phyloP scores from a whole-genome alignment of 37 sponge, comb jelly and placozoan genomes.

The Petrosia ficiformis region DNA sequence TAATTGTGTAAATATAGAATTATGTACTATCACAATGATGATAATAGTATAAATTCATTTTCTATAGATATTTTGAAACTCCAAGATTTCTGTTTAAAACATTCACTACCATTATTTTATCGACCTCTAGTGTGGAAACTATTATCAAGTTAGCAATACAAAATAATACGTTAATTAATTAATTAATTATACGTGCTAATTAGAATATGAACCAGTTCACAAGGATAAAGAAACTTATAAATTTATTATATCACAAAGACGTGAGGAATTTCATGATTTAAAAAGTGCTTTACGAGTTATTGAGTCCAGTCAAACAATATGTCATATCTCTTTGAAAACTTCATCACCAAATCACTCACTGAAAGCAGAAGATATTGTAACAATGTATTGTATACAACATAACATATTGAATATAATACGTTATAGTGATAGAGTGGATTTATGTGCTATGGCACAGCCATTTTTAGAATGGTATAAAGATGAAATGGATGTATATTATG shows the following conservation, averaged over 20 bases:
- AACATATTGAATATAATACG: background rate
- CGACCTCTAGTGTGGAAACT: constrained; percentile 50
- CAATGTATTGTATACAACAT: constrained; percentile 31
- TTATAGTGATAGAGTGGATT: background rate
- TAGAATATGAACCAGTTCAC: constrained; percentile 37
- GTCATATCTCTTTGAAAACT: background rate
- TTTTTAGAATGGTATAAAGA: constrained; percentile 34
- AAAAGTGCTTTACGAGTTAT: constrained; percentile 33
- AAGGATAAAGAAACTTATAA: constrained; percentile 30
- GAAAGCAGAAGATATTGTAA: background rate
- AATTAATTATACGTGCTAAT: background rate
- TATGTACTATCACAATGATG: no score
- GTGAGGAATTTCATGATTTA: constrained; percentile 34
- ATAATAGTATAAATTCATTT: background rate
- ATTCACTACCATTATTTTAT: constrained; percentile 34
- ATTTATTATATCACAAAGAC: constrained; percentile 29
- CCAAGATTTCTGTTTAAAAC: constrained; percentile 43
- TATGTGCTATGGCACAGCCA: constrained; percentile 24
- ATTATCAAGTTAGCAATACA: constrained; percentile 25
- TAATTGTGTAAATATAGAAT: background rate
- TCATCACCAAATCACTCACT: background rate
- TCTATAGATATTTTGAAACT: constrained; percentile 38
- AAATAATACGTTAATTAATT: background rate
- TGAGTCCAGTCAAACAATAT: background rate
- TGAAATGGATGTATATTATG: constrained; percentile 30